Percentiles rank a stretch among this genome's conserved stretches.
Evolutionary conservation across 2,888 invertebrate species (phyloP).

Genomic region (Frankliniella intonsa): DNA sequence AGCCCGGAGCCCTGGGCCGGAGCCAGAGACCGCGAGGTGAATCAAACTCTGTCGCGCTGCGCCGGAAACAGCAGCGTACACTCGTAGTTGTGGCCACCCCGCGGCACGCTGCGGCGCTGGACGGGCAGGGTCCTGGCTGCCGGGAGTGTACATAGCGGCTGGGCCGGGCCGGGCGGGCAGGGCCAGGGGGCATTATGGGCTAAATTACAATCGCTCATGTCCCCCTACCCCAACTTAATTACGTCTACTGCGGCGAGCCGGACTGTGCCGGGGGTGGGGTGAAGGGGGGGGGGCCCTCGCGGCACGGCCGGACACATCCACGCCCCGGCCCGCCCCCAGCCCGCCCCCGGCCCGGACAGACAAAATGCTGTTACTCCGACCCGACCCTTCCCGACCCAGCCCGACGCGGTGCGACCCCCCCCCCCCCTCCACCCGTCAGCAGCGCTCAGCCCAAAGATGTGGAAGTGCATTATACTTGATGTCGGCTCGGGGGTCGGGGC

Average conservation of each 20-base stretch:
- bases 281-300: neutral
- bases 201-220: constrained; percentile 25
- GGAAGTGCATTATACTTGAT: neutral
- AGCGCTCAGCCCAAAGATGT: neutral
- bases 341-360: neutral
- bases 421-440: neutral
- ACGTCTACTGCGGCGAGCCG: neutral
- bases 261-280: neutral
- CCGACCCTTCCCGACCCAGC: neutral
- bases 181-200: constrained; percentile 1
- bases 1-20: too few species aligned
- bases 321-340: neutral
- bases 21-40: too few species aligned
- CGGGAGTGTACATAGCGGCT: too few species aligned
- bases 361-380: neutral
- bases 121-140: too few species aligned
- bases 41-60: too few species aligned
- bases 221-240: constrained; percentile 10
- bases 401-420: neutral
- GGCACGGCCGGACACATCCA: neutral
- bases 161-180: neutral
- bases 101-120: too few species aligned
- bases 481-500: neutral
- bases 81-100: too few species aligned
- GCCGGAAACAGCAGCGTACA: too few species aligned